phyloP scores from a whole-genome alignment of 2,113 vertebrate species.

The Equus przewalskii region DNA sequence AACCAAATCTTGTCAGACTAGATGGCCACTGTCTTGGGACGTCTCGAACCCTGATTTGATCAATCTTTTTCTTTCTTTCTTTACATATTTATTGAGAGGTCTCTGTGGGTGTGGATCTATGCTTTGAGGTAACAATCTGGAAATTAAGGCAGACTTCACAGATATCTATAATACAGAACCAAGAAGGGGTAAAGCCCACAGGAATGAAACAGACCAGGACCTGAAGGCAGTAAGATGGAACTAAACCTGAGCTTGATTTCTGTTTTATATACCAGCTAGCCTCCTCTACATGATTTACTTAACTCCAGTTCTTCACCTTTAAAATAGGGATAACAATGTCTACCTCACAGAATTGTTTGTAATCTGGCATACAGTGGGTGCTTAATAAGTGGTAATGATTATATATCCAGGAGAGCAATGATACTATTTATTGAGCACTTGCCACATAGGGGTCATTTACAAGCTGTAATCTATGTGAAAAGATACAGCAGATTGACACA shows the following conservation, averaged over 20 bases:
- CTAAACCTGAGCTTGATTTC: background rate
- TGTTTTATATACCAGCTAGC: too few relatives aligned
- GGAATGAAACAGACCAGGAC: background rate
- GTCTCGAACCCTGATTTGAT: background rate
- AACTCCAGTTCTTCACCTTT: background rate
- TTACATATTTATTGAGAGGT: background rate
- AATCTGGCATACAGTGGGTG: background rate
- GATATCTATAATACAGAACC: background rate
- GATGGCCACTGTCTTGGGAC: too few relatives aligned
- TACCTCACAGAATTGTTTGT: background rate
- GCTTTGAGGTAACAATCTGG: background rate
- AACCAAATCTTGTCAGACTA: background rate
- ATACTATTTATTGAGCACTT: background rate
- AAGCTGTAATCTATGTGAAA: background rate
- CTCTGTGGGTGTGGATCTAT: background rate
- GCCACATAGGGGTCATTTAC: background rate
- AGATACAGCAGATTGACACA: background rate
- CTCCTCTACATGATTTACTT: background rate
- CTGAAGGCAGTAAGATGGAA: background rate
- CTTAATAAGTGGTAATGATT: background rate
- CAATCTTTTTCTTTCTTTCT: background rate
- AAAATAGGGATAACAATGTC: background rate
- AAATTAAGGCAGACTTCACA: background rate
- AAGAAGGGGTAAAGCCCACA: background rate
- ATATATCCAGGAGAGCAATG: background rate